These are phyloP conservation scores for Furcula furcula DNA, from an alignment of 2,888 invertebrate species.

Conservation along the genomic window DNA sequence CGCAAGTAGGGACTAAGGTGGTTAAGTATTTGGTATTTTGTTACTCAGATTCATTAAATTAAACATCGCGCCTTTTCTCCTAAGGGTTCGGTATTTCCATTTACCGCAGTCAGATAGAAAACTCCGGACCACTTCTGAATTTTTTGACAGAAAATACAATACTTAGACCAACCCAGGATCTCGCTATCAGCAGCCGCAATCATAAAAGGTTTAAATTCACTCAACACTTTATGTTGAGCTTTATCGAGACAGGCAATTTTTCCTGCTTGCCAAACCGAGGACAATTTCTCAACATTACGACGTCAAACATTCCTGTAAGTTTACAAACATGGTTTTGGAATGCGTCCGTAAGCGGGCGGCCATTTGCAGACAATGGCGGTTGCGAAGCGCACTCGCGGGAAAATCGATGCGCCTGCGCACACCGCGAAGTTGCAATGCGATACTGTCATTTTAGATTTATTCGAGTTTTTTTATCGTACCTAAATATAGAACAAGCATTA, in stretches of 20 bases:
- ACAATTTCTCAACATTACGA: slow-evolving; percentile 51
- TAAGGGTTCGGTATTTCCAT: too few relatives aligned
- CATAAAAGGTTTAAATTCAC: too few relatives aligned
- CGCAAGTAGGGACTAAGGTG: too few relatives aligned
- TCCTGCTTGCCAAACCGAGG: slow-evolving; percentile 40
- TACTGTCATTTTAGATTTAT: slow-evolving; percentile 4
- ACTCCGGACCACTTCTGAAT: too few relatives aligned
- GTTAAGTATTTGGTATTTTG: too few relatives aligned
- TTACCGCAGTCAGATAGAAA: too few relatives aligned
- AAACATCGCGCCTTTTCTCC: too few relatives aligned
- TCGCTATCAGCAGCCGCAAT: too few relatives aligned
- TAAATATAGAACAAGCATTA: background rate
- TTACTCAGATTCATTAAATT: too few relatives aligned
- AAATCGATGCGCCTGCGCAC: slow-evolving; percentile 46
- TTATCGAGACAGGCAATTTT: slow-evolving; percentile 3
- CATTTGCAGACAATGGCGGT: slow-evolving; percentile 73
- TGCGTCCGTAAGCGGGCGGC: slow-evolving; percentile 60
- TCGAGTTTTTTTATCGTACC: background rate
- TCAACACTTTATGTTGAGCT: background rate
- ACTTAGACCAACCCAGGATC: too few relatives aligned
- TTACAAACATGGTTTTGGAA: slow-evolving; percentile 45
- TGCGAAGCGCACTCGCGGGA: slow-evolving; percentile 47
- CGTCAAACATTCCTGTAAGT: slow-evolving; percentile 40
- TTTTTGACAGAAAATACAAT: too few relatives aligned
- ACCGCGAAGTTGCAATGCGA: slow-evolving; percentile 57